Conservation (phyloP, 2,113 vertebrate species). For the Pteropus alecto region DNA sequence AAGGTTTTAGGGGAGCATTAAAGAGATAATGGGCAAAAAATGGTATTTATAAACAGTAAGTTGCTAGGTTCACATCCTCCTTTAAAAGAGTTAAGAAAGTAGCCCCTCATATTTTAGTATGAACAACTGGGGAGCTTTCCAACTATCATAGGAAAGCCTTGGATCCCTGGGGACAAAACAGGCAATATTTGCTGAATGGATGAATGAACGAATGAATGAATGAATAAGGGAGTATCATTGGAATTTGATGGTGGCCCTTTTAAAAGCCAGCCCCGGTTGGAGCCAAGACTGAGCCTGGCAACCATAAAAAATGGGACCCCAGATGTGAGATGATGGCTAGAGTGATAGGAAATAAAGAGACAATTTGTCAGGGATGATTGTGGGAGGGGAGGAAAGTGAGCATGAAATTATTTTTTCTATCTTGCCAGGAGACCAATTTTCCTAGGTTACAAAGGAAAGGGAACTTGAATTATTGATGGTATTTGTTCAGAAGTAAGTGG, state of each 20-base stretch:
- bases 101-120: neutral
- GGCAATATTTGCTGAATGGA: neutral
- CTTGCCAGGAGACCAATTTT: conserved; percentile 45
- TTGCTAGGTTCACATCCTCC: neutral
- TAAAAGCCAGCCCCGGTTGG: neutral
- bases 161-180: neutral
- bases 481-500: neutral
- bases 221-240: neutral
- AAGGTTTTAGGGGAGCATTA: neutral
- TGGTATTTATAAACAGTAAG: neutral
- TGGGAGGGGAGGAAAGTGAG: neutral
- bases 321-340: neutral
- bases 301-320: neutral
- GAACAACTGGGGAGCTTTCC: neutral
- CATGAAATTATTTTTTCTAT: conserved; percentile 52
- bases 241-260: neutral
- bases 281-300: neutral
- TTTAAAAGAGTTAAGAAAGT: neutral
- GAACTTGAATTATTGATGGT: conserved; percentile 15
- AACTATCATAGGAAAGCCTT: neutral
- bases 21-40: neutral
- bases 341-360: neutral
- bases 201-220: neutral
- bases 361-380: neutral
- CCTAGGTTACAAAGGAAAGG: neutral